Percentiles rank a stretch among this genome's conserved stretches.
Conservation (phyloP, 2,113 vertebrate species). For the Brachyhypopomus occidentalis region DNA sequence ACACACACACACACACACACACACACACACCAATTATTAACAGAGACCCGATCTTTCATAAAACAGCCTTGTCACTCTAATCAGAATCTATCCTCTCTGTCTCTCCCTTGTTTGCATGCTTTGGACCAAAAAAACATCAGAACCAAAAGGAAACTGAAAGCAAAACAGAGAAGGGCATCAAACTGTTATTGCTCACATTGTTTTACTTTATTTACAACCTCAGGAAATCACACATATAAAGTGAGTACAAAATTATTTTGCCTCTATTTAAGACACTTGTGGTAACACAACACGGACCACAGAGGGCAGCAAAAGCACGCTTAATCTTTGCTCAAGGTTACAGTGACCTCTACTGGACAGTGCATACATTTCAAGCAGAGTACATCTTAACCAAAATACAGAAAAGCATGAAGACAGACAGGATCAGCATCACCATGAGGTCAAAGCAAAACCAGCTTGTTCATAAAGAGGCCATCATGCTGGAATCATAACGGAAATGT, state of each 20-base stretch:
- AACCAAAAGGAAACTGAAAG: neutral
- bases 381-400: neutral
- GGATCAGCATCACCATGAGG: neutral
- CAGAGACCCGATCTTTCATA: neutral
- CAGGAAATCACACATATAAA: neutral
- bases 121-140: neutral
- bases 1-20: neutral
- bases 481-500: neutral
- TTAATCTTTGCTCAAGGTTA: neutral
- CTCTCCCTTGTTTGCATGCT: neutral
- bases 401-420: neutral
- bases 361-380: neutral
- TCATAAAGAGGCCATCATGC: neutral
- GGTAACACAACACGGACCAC: neutral
- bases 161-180: neutral
- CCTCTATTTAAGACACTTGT: neutral
- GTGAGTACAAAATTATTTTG: neutral
- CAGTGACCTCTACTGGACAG: slow-evolving; percentile 53
- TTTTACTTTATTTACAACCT: slow-evolving; percentile 19
- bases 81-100: neutral
- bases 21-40: slow-evolving; percentile 7
- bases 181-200: slow-evolving; percentile 1
- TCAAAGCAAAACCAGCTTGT: neutral
- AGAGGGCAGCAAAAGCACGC: slow-evolving; percentile 24
- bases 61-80: neutral